phyloP scores from a whole-genome alignment of 2,888 invertebrate species.

The Drosophila kanekoi region DNA sequence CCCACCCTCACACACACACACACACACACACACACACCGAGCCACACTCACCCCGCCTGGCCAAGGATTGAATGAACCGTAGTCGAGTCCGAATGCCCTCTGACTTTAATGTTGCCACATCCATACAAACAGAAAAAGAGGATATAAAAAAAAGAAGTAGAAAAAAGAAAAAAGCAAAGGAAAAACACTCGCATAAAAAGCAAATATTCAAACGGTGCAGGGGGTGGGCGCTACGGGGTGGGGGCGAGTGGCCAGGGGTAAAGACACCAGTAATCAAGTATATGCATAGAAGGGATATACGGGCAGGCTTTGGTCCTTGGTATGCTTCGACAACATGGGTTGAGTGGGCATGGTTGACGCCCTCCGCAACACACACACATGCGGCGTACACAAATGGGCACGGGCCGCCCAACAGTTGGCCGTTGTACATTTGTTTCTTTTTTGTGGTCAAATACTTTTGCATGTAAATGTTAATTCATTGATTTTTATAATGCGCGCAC shows the following conservation, averaged over 20 bases:
- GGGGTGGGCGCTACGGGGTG: not conserved
- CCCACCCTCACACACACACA: not conserved
- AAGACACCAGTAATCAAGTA: constrained; percentile 78
- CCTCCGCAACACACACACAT: constrained; percentile 14
- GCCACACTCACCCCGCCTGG: constrained; percentile 2
- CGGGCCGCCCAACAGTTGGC: constrained; percentile 41
- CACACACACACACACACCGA: not conserved
- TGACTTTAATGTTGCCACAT: constrained; percentile 51
- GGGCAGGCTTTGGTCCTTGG: constrained; percentile 15
- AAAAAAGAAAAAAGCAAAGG: constrained; percentile 28
- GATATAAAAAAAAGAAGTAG: constrained; percentile 28
- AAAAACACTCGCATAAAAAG: constrained; percentile 68
- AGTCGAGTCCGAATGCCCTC: constrained; percentile 37
- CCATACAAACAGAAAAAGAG: constrained; percentile 21
- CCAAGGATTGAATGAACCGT: constrained; percentile 48
- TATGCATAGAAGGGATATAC: constrained; percentile 65
- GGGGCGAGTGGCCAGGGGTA: constrained; percentile 9
- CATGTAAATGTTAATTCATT: constrained; percentile 79
- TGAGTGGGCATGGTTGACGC: constrained; percentile 9
- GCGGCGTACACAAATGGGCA: constrained; percentile 48
- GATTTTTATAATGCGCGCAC: constrained; percentile 76
- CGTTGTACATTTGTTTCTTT: constrained; percentile 79
- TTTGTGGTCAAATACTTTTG: constrained; percentile 79
- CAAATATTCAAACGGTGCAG: constrained; percentile 53
- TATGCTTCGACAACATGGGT: not conserved